These are phyloP conservation scores for Andrena trimmerana DNA, from an alignment of 2,888 invertebrate species.

Conservation along the genomic window DNA sequence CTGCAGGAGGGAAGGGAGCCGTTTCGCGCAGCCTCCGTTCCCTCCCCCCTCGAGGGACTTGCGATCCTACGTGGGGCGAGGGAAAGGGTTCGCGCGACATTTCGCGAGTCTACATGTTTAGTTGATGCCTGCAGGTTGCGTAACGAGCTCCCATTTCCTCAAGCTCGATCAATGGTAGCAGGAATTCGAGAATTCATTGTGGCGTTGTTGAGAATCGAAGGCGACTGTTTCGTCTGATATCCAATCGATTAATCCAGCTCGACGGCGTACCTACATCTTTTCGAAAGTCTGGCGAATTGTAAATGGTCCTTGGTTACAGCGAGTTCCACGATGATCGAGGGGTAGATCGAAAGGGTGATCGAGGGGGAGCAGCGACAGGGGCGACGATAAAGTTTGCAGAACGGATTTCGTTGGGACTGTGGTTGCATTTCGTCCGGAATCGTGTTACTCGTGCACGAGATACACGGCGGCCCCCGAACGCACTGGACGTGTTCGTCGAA, in stretches of 20 bases:
- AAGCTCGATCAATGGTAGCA: neutral
- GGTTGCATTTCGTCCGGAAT: slow-evolving; percentile 20
- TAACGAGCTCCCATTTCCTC: neutral
- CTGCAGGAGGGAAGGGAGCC: neutral
- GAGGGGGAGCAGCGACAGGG: neutral
- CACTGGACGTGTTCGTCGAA: slow-evolving; percentile 71
- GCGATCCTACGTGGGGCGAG: slow-evolving; percentile 26
- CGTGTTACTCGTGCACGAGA: slow-evolving; percentile 44
- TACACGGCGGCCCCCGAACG: slow-evolving; percentile 56
- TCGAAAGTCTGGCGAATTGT: neutral
- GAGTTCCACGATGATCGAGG: neutral
- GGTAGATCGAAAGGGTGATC: neutral
- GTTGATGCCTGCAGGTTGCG: neutral
- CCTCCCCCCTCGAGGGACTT: slow-evolving; percentile 36
- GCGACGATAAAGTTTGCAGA: neutral
- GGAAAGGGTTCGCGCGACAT: neutral
- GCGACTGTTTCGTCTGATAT: too few species aligned
- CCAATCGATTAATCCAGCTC: too few species aligned
- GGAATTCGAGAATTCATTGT: neutral
- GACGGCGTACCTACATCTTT: neutral
- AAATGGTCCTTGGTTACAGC: neutral
- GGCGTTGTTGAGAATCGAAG: too few species aligned
- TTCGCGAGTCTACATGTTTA: slow-evolving; percentile 13
- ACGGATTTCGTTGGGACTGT: slow-evolving; percentile 26
- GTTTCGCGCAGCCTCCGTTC: slow-evolving; percentile 8